Conservation (phyloP, 2,797 vertebrate genomes). For the Silurus aristotelis region DNA sequence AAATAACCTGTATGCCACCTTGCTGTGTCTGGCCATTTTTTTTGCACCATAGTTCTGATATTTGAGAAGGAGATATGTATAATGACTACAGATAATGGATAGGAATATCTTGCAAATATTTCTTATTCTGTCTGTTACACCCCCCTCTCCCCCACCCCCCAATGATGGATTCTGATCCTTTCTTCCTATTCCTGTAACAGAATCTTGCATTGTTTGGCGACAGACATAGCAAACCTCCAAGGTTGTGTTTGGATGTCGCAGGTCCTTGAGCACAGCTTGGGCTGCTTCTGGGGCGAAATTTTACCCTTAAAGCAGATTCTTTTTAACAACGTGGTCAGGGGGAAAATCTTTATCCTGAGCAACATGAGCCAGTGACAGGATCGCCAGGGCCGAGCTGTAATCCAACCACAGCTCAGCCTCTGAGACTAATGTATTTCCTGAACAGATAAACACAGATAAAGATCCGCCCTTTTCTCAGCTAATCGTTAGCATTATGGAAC, state of each 20-base stretch:
- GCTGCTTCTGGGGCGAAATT: constrained; percentile 52
- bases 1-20: background rate
- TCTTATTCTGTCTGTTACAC: background rate
- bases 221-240: constrained; percentile 39
- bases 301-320: constrained; percentile 57
- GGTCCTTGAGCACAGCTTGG: constrained; percentile 35
- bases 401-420: constrained; percentile 56
- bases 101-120: background rate
- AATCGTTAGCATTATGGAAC: constrained; percentile 52
- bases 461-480: constrained; percentile 29
- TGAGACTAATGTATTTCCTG: constrained; percentile 57
- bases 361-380: constrained; percentile 59
- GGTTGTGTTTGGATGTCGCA: constrained; percentile 43
- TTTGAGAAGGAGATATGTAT: constrained; percentile 7
- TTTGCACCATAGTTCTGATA: background rate
- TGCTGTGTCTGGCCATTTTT: background rate
- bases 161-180: constrained; percentile 2
- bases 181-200: constrained; percentile 42
- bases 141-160: too few relatives aligned
- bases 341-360: constrained; percentile 55
- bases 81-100: background rate
- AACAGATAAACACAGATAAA: constrained; percentile 48
- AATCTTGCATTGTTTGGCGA: constrained; percentile 38
- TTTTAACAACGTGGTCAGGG: constrained; percentile 54
- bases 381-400: constrained; percentile 56